phyloP scores from a whole-genome alignment of 2,888 invertebrate species.

The Leptinotarsa haldemani region DNA sequence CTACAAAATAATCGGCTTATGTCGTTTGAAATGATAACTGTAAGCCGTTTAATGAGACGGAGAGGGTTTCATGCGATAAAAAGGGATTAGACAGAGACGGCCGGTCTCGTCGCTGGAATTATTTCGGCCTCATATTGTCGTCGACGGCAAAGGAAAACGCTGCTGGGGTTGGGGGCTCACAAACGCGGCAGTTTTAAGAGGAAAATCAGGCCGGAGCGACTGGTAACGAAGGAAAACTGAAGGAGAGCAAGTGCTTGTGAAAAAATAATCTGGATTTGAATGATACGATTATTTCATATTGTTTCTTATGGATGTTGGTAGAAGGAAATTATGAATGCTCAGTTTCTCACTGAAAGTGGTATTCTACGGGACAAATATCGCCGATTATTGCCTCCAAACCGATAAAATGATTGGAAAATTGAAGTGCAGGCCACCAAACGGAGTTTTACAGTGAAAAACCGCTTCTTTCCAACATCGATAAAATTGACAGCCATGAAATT shows the following conservation, averaged over 20 bases:
- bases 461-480: too few species aligned
- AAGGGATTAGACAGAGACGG: constrained; percentile 43
- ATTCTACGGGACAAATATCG: too few species aligned
- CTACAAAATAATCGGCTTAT: constrained; percentile 63
- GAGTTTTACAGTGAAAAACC: too few species aligned
- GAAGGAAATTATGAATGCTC: not conserved
- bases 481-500: too few species aligned
- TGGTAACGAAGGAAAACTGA: not conserved
- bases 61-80: constrained; percentile 46
- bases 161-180: not conserved
- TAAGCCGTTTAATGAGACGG: constrained; percentile 62
- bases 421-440: too few species aligned
- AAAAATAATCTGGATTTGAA: constrained; percentile 9
- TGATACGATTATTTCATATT: not conserved
- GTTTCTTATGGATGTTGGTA: not conserved
- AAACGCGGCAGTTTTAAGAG: constrained; percentile 3
- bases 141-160: constrained; percentile 11
- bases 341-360: too few species aligned
- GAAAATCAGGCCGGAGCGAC: not conserved
- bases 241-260: not conserved
- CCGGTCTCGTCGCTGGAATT: constrained; percentile 24
- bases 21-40: constrained; percentile 61
- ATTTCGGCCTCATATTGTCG: constrained; percentile 26
- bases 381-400: too few species aligned
- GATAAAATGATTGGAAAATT: too few species aligned